phyloP scores from a whole-genome alignment of 1,140 invertebrate species.

The Atopsyche davidsoni region DNA sequence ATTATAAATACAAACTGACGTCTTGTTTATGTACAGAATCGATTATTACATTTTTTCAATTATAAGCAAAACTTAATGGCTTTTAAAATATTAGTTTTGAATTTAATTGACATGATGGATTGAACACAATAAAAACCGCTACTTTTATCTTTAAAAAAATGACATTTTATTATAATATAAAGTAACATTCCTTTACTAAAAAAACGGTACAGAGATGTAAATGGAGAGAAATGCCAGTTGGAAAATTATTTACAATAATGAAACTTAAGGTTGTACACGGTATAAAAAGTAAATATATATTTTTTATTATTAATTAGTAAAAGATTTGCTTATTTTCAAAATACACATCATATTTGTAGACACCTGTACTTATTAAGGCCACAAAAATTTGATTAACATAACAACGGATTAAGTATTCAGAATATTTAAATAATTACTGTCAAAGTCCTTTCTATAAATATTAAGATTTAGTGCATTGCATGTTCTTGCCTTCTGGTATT shows the following conservation, averaged over 20 bases:
- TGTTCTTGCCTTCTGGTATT: constrained; percentile 11
- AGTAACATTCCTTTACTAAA: no score
- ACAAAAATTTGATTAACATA: constrained; percentile 1
- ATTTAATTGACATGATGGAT: background rate
- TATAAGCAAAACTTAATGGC: background rate
- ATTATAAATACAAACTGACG: constrained; percentile 11
- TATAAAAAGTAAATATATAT: no score
- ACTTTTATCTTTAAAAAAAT: no score
- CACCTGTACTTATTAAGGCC: background rate
- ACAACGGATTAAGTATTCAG: constrained; percentile 9
- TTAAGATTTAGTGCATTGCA: constrained; percentile 12
- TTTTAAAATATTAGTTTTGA: constrained; percentile 6
- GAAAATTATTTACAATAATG: no score
- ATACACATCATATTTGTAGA: background rate
- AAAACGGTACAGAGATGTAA: no score
- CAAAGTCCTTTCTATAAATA: background rate
- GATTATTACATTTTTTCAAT: background rate
- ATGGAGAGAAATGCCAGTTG: no score
- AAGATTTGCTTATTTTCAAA: no score
- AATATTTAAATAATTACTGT: constrained; percentile 10
- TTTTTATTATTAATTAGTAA: no score
- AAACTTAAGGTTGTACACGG: no score
- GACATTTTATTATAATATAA: no score
- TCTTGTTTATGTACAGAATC: background rate
- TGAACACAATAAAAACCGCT: background rate